A percentile compares a stretch with the other conserved stretches of the same genome.
Evolutionary conservation across 1,140 invertebrate species (phyloP).

Genomic region (Drosophila pseudoobscura): DNA sequence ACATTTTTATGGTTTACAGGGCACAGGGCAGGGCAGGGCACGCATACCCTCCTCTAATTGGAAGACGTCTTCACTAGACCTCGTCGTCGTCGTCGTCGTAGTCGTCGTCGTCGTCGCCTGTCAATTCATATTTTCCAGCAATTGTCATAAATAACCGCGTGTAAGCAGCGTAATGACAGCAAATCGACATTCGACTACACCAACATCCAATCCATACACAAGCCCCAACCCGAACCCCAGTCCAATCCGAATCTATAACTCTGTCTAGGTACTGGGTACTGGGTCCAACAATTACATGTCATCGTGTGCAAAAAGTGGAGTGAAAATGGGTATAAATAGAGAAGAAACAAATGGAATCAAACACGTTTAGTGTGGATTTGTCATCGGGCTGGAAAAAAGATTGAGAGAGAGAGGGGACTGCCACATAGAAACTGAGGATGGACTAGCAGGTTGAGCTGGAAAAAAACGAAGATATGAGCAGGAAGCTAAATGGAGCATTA

Average conservation of each 20-base stretch:
- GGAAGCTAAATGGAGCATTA: conserved; percentile 71
- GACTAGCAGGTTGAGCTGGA: too few relatives aligned
- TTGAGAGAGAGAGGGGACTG: too few relatives aligned
- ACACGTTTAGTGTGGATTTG: conserved; percentile 78
- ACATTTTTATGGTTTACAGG: conserved; percentile 74
- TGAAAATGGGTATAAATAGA: conserved; percentile 4
- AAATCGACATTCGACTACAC: conserved; percentile 53
- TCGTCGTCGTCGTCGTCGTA: conserved; percentile 32
- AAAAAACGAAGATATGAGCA: too few relatives aligned
- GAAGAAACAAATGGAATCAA: conserved; percentile 71
- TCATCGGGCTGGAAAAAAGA: conserved; percentile 54
- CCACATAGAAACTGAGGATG: too few relatives aligned
- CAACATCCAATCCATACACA: not conserved
- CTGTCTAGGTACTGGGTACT: conserved; percentile 22
- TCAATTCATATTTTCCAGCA: conserved; percentile 82
- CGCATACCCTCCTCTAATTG: conserved; percentile 60
- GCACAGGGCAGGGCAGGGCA: not conserved
- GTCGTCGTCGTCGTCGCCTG: conserved; percentile 46
- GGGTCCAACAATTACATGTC: conserved; percentile 46
- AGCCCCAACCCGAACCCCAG: not conserved
- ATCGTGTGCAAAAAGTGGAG: conserved; percentile 10
- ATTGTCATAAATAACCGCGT: conserved; percentile 80
- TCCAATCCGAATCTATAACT: conserved; percentile 1
- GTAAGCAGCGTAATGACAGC: conserved; percentile 77
- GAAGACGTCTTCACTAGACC: conserved; percentile 65